Evolutionary conservation across 2,113 vertebrate genomes (phyloP), one percentile per base, ranked within the genome.

Genomic region (Ictidomys tridecemlineatus): DNA sequence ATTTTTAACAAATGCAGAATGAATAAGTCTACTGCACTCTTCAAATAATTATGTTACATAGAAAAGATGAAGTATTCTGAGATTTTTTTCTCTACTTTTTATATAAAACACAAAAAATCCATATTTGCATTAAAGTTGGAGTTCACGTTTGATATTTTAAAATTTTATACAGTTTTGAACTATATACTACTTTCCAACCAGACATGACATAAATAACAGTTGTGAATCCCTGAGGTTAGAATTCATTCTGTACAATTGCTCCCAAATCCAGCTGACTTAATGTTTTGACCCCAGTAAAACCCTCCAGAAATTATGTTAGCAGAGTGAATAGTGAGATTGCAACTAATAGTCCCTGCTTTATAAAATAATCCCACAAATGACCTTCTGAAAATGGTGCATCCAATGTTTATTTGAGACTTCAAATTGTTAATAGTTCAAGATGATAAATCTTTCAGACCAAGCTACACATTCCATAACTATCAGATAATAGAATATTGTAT

Each of bases 1-100:
- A 30, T 63, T 82, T 34, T 70, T 48, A 87, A 85, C 20, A 45
- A 85, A 69, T 82, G n/a, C 12, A 94, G 84, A 96, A 96, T 88
- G 32, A 84, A 86, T 91, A 78, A 58, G 37, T 9, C 37, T 24
- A 90, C 1, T 32, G 9, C 22, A 73, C 65, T 84, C 20, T 67
- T 56, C 74, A 56, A 20, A 63, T 61, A 85, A 83, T 32, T 85
- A 28, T 85, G 32, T 56, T 84, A 77, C 24, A 30, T 39, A 58
- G 28, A 85, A 85, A 70, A 84, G 51, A 39, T 34, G 80, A 58
- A 74, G 73, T 61, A 79, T 70, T 73, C 86, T 48, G 42, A 89
- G 11, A 28, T 17, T 8, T 32, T 32, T 84, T 63, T 63, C 24
- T 74, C 56, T 77, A 77, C 14, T 39, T 70, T 94, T 92, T 51